Conservation (phyloP, 2,113 vertebrate species). For the Turdus rufiventris region DNA sequence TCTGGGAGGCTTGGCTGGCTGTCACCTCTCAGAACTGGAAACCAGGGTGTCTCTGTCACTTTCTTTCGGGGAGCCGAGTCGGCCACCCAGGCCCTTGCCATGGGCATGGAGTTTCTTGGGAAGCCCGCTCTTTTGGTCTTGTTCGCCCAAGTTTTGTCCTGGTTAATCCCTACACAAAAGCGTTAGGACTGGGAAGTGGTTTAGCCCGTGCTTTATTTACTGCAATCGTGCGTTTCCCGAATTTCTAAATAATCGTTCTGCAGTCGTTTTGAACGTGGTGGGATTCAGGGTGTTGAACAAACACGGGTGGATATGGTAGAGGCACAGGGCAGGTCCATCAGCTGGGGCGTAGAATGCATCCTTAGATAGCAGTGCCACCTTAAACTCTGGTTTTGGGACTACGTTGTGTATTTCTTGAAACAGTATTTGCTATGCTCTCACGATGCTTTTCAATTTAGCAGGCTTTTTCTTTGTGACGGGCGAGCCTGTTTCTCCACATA, state of each 20-base stretch:
- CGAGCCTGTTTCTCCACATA: rapidly evolving
- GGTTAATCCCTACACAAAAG: rapidly evolving
- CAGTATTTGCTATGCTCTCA: rapidly evolving
- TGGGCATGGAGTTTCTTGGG: neutral
- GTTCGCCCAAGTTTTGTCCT: neutral
- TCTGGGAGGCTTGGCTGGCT: too few relatives aligned
- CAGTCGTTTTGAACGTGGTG: rapidly evolving
- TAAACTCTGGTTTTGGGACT: neutral
- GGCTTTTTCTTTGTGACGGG: neutral
- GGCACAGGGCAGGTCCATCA: neutral
- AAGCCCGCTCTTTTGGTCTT: rapidly evolving
- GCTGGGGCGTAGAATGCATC: neutral
- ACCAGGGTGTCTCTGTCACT: neutral
- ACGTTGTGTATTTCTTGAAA: rapidly evolving
- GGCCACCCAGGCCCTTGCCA: rapidly evolving
- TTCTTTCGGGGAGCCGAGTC: neutral
- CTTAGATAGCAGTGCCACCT: neutral
- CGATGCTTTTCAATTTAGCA: neutral
- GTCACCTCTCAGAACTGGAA: rapidly evolving
- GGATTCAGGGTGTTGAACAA: neutral
- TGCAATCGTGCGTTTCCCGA: rapidly evolving
- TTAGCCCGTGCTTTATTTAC: neutral
- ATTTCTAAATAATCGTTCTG: neutral
- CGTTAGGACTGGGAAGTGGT: neutral
- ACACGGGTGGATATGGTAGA: rapidly evolving